A percentile compares a stretch with the other conserved stretches of the same genome.
Evolutionary conservation across 2,113 vertebrate species (phyloP).

Genomic region (Melanerpes aurifrons): DNA sequence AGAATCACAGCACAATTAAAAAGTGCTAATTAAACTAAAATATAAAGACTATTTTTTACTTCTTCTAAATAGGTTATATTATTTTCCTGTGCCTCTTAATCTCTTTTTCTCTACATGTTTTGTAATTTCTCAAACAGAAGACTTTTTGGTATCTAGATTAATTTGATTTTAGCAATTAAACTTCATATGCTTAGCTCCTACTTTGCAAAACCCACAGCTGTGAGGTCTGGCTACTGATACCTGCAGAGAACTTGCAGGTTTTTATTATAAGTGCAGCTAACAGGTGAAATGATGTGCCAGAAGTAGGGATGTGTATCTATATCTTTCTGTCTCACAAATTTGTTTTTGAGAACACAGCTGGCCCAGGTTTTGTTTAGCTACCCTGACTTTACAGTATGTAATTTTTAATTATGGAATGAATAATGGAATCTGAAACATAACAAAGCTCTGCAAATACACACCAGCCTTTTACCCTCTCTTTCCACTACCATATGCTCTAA

Average conservation of each 20-base stretch:
- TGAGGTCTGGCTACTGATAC: background rate
- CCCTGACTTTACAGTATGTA: background rate
- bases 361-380: background rate
- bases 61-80: background rate
- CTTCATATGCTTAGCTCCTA: background rate
- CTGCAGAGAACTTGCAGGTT: background rate
- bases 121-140: background rate
- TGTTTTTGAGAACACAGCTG: background rate
- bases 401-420: background rate
- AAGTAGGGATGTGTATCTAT: background rate
- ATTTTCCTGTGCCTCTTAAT: background rate
- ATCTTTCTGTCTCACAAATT: background rate
- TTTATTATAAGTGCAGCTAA: background rate
- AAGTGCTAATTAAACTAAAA: background rate
- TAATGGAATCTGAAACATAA: background rate
- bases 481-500: background rate
- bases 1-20: background rate
- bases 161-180: background rate
- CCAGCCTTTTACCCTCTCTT: background rate
- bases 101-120: background rate
- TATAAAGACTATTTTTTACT: background rate
- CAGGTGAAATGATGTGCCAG: background rate
- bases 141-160: background rate
- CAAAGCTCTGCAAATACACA: background rate
- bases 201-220: background rate